Evolutionary conservation across 1,140 invertebrate species (phyloP).

Genomic region (Archivesica marissinica): DNA sequence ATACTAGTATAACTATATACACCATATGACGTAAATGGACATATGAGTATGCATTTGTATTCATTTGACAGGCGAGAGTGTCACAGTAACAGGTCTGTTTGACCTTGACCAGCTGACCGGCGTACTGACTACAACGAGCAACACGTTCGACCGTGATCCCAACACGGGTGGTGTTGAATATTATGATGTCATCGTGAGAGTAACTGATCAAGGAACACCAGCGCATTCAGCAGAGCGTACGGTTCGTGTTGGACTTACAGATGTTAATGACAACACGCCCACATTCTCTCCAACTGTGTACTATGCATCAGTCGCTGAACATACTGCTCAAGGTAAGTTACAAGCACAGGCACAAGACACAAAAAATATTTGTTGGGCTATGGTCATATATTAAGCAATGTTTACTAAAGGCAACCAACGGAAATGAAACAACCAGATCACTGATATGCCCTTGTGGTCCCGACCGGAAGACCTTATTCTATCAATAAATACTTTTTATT

Average conservation of each 20-base stretch:
- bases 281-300: constrained; percentile 56
- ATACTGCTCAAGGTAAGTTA: constrained; percentile 39
- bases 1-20: too few species aligned
- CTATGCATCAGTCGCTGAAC: constrained; percentile 39
- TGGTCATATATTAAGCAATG: too few species aligned
- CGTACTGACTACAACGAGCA: constrained; percentile 55
- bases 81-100: constrained; percentile 44
- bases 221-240: neutral
- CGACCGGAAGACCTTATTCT: too few species aligned
- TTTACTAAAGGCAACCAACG: too few species aligned
- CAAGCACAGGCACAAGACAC: too few species aligned
- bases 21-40: too few species aligned
- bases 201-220: constrained; percentile 51
- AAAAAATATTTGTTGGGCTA: too few species aligned
- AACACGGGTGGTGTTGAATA: constrained; percentile 50
- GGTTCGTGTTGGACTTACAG: constrained; percentile 39
- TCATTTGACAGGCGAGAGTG: neutral
- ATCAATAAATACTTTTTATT: too few species aligned
- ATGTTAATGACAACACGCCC: constrained; percentile 68
- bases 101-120: constrained; percentile 60
- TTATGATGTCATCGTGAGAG: constrained; percentile 62
- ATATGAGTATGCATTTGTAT: too few species aligned
- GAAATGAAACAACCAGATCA: too few species aligned
- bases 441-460: too few species aligned
- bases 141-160: constrained; percentile 49